These are phyloP conservation scores for Thalassarche chlororhynchos DNA, from an alignment of 2,113 vertebrate species.

Conservation along the genomic window DNA sequence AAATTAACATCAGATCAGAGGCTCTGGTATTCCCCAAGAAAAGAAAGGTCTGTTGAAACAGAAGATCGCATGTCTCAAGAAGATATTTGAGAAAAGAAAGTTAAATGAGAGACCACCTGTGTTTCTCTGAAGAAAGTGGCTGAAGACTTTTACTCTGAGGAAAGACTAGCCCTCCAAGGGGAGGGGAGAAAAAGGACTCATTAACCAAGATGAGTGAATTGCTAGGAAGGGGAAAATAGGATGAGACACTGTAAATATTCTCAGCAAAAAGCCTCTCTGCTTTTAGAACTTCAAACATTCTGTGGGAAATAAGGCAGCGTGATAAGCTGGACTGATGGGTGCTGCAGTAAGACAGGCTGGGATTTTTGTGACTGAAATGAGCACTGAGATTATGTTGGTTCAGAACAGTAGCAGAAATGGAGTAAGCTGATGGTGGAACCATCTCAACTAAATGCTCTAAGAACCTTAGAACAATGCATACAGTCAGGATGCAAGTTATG, in stretches of 20 bases:
- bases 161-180: not conserved
- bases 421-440: not conserved
- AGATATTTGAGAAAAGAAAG: not conserved
- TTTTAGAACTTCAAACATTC: not conserved
- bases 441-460: not conserved
- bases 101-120: not conserved
- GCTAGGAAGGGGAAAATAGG: not conserved
- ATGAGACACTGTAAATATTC: not conserved
- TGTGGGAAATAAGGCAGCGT: not conserved
- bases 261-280: not conserved
- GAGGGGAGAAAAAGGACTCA: not conserved
- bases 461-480: not conserved
- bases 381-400: not conserved
- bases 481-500: not conserved
- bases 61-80: not conserved
- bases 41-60: not conserved
- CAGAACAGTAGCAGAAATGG: not conserved
- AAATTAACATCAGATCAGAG: not conserved
- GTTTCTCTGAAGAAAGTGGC: not conserved
- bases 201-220: not conserved
- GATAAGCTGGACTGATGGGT: not conserved
- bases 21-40: not conserved
- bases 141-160: not conserved
- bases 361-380: not conserved
- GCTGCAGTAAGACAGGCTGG: not conserved